Evolutionary conservation across 2,888 invertebrate genomes (phyloP), one percentile per base, ranked within the genome.

Genomic region (Diplolepis rosae): DNA sequence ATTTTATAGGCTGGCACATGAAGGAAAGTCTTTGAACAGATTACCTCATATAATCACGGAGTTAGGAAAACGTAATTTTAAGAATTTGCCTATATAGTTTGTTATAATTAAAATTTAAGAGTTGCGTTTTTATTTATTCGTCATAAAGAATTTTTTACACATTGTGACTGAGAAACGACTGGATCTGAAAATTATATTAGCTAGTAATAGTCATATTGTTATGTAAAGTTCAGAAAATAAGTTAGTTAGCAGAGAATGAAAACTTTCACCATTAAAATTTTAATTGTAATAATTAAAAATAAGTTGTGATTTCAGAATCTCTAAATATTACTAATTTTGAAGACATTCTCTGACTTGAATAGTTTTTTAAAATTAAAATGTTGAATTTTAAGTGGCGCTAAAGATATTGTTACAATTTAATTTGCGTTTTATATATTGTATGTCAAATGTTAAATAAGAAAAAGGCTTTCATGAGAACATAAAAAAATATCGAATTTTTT

Each of bases 41-140:
- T 72, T 73, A 76, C 74, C 74, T 76, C 72, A 71, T 73, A 71
- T 71, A 56, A 66, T 69, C 56, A 35, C 70, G 51, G 56, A 68
- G 50, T 69, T 70, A 74, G 27, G 67, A 66, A 68, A 61, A 22
- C 22, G 66, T 70, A 56, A 68, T 9, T 71, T 68, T 65, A 71
- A 69, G 56, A 51, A 48, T 48, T 48, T 3, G n/a, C n/a, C n/a
- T 61, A 6, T 39, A 24, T 61, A 42, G 24, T 39, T 27, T 42
- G 11, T 22, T 48, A 22, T 18, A 18, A 48, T 48, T 9, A 9
- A 22, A 1, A 45, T 2, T 9, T 18, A 45, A 45, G 18, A 45
- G 15, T 11, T 48, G 0, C 9, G 22, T 48, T n/a, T 48, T 22
- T 56, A 35, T 56, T 56, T 32, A 24, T 39, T n/a, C 39, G 61